A percentile compares a stretch with the other conserved stretches of the same genome.
These are phyloP conservation scores for Ctenopoma kingsleyae DNA, from an alignment of 2,797 vertebrate species.

Conservation along the genomic window DNA sequence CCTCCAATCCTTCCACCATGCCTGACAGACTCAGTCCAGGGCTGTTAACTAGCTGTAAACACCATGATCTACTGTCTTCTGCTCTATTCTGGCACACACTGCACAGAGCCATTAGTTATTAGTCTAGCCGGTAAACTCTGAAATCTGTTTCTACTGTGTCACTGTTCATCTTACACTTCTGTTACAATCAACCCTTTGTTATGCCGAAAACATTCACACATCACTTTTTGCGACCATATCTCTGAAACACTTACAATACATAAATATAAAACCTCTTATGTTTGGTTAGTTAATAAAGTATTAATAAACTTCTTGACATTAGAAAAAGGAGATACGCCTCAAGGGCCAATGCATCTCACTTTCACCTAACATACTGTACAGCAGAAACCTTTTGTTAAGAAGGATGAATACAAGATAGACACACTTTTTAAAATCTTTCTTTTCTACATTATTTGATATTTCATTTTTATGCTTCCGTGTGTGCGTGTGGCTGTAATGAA, in stretches of 20 bases:
- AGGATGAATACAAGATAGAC: not conserved
- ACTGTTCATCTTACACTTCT: not conserved
- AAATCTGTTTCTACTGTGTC: conserved; percentile 26
- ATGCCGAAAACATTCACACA: not conserved
- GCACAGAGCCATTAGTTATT: conserved; percentile 41
- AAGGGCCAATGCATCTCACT: not conserved
- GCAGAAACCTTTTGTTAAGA: not conserved
- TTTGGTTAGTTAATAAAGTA: not conserved
- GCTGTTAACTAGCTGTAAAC: conserved; percentile 58
- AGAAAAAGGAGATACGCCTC: not conserved
- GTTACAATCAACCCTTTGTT: conserved; percentile 6
- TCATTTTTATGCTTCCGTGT: too few species aligned
- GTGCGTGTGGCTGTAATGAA: too few species aligned
- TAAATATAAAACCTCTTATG: not conserved
- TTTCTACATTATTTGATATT: too few species aligned
- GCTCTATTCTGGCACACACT: conserved; percentile 29
- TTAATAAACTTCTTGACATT: not conserved
- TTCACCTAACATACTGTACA: not conserved
- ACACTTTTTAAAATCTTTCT: too few species aligned
- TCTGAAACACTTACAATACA: not conserved
- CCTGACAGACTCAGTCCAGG: conserved; percentile 40
- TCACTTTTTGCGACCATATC: not conserved
- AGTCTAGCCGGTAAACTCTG: conserved; percentile 47
- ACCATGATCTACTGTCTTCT: conserved; percentile 46
- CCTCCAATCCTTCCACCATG: conserved; percentile 36